These are phyloP conservation scores for Tapera naevia DNA, from an alignment of 2,797 vertebrate genomes.

Conservation along the genomic window DNA sequence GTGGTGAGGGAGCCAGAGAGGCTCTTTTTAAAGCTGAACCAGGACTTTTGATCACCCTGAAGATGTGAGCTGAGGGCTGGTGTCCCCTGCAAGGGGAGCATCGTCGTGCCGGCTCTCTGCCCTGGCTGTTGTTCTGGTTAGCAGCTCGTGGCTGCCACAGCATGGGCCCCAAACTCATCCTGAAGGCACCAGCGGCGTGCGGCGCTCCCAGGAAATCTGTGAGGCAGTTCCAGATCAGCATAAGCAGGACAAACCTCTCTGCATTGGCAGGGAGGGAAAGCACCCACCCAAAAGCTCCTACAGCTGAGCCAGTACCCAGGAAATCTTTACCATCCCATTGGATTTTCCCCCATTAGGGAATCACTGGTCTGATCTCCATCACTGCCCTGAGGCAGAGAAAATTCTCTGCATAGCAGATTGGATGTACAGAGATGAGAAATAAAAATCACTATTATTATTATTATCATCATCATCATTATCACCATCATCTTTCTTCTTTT, in stretches of 20 bases:
- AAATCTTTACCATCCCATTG: fast-evolving
- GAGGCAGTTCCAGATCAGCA: background rate
- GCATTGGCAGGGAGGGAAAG: background rate
- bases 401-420: background rate
- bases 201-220: fast-evolving
- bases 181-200: fast-evolving
- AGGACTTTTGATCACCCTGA: background rate
- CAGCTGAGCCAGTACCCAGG: fast-evolving
- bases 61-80: background rate
- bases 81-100: too few species aligned
- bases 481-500: background rate
- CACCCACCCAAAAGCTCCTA: background rate
- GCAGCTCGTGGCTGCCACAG: background rate
- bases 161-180: fast-evolving
- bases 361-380: background rate
- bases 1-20: fast-evolving
- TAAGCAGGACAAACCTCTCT: background rate
- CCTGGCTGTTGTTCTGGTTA: background rate
- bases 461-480: background rate
- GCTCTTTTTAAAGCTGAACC: background rate
- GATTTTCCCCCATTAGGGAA: background rate
- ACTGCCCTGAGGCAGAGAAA: background rate
- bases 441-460: fast-evolving
- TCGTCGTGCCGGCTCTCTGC: fast-evolving
- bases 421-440: background rate